Percentiles rank a stretch among this genome's conserved stretches.
These are phyloP conservation scores for Ptycholaimellus sp. DNA, from an alignment of 2,888 invertebrate genomes.

Conservation along the genomic window DNA sequence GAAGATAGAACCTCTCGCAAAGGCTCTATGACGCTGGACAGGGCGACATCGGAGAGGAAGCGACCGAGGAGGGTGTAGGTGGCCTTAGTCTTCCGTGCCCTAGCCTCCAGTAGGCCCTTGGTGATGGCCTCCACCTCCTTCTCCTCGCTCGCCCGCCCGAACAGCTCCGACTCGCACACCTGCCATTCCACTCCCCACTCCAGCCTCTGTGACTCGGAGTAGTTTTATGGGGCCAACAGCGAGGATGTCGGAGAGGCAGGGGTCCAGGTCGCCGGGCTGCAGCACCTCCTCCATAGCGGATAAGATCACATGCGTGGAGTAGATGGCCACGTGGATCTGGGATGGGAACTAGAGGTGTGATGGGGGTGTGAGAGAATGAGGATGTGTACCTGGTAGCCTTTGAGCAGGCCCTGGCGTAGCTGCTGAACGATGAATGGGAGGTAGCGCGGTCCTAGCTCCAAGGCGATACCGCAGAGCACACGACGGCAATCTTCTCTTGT, in stretches of 20 bases:
- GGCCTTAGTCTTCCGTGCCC: conserved; percentile 52
- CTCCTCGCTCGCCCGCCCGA: conserved; percentile 63
- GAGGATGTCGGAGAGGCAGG: conserved; percentile 48
- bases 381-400: conserved; percentile 50
- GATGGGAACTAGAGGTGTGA: conserved; percentile 3
- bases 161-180: conserved; percentile 62
- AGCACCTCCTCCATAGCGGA: conserved; percentile 38
- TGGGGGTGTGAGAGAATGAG: neutral
- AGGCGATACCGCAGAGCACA: too few relatives aligned
- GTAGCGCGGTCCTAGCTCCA: conserved; percentile 55
- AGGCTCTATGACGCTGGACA: conserved; percentile 3
- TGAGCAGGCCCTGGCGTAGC: conserved; percentile 49
- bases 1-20: too few relatives aligned
- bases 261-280: conserved; percentile 51
- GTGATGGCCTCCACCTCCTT: conserved; percentile 65
- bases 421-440: conserved; percentile 52
- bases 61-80: conserved; percentile 56
- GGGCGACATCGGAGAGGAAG: conserved; percentile 2
- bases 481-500: too few relatives aligned
- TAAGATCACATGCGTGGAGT: conserved; percentile 59
- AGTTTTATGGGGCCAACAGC: too few relatives aligned
- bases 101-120: conserved; percentile 39
- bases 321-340: conserved; percentile 60
- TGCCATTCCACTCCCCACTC: too few relatives aligned
- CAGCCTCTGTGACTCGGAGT: too few relatives aligned